Percentiles rank a stretch among this genome's conserved stretches.
Evolutionary conservation across 2,888 invertebrate genomes (phyloP).

Genomic region (Willowsia nigromaculata): DNA sequence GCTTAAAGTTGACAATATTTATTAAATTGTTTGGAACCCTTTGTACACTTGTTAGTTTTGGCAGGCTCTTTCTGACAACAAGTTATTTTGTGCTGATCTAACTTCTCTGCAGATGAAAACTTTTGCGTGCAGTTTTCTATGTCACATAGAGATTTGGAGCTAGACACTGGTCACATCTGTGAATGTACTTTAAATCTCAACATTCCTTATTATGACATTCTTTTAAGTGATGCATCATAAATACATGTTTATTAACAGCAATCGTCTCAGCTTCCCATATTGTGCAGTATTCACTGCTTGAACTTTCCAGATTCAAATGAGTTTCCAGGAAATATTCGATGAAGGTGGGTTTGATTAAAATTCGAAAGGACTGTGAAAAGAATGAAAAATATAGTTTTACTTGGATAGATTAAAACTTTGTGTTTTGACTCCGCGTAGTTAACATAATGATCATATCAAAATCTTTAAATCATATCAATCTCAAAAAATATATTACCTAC

Average conservation of each 20-base stretch:
- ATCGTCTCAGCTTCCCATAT: background rate
- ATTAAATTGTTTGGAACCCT: background rate
- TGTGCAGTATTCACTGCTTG: too few relatives aligned
- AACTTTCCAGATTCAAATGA: too few relatives aligned
- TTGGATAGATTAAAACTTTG: too few relatives aligned
- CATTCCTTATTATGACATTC: background rate
- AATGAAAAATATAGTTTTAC: too few relatives aligned
- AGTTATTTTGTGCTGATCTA: background rate
- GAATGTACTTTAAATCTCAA: background rate
- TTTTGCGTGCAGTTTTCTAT: background rate
- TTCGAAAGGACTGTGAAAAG: background rate
- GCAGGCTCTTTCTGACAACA: background rate
- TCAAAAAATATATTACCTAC: too few relatives aligned
- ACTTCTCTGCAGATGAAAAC: background rate
- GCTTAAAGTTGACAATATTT: background rate
- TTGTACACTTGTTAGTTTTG: background rate
- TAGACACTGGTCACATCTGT: background rate
- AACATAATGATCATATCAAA: too few relatives aligned
- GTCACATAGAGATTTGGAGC: background rate
- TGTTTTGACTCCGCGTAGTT: too few relatives aligned
- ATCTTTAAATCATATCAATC: too few relatives aligned
- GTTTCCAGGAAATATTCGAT: background rate
- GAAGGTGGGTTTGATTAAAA: background rate
- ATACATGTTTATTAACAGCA: too few relatives aligned
- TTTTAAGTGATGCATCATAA: background rate